phyloP scores from a whole-genome alignment of 2,113 vertebrate species.

The Orycteropus afer region DNA sequence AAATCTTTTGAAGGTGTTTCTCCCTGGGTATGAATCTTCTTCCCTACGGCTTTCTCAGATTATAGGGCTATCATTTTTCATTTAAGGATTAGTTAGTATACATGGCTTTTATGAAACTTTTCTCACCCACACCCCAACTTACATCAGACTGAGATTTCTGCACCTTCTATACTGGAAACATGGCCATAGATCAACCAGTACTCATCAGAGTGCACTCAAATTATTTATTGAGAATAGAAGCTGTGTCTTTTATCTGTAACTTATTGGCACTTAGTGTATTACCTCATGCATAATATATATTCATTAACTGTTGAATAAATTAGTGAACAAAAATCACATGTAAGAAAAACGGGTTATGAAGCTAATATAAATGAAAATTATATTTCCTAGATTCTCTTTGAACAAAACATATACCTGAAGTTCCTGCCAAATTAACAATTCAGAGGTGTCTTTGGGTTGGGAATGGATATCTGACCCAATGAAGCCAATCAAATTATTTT shows the following conservation, averaged over 20 bases:
- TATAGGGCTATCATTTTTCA: not conserved
- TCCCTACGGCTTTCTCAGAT: not conserved
- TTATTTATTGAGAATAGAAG: not conserved
- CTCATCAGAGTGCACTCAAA: not conserved
- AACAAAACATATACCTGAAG: not conserved
- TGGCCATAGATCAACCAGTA: not conserved
- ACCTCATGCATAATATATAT: not conserved
- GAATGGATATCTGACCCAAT: not conserved
- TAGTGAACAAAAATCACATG: not conserved
- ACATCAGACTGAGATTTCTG: not conserved
- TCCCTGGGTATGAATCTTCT: not conserved
- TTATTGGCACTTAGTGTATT: slow-evolving; percentile 14
- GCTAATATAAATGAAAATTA: not conserved
- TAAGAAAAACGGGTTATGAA: slow-evolving; percentile 18
- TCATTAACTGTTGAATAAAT: slow-evolving; percentile 20
- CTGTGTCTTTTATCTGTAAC: not conserved
- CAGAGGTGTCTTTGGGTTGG: not conserved
- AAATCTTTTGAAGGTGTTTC: not conserved
- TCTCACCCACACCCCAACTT: not conserved
- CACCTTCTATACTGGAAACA: not conserved
- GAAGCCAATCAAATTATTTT: not conserved
- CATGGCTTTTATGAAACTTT: not conserved
- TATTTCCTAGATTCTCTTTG: not conserved
- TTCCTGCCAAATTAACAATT: not conserved
- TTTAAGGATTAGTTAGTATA: not conserved